phyloP scores from a whole-genome alignment of 2,888 invertebrate species.

The Dione vanillae region DNA sequence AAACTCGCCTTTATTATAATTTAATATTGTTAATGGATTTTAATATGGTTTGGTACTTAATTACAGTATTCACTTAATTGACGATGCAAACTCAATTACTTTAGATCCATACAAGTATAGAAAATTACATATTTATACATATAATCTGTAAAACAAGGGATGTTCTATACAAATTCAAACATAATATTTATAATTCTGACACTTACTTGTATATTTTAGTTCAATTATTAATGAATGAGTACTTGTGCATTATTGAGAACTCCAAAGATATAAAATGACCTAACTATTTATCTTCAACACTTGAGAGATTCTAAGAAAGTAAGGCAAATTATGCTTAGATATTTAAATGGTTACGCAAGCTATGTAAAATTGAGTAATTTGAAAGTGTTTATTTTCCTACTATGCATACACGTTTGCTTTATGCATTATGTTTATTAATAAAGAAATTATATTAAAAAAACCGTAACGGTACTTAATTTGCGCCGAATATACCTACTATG shows the following conservation, averaged over 20 bases:
- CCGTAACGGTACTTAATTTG: too few species aligned
- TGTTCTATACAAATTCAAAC: too few species aligned
- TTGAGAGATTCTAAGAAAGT: constrained; percentile 8
- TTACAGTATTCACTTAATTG: neutral
- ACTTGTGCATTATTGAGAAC: neutral
- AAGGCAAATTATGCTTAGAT: neutral
- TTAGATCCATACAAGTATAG: neutral
- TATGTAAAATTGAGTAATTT: neutral
- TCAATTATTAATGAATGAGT: neutral
- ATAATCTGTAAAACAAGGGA: too few species aligned
- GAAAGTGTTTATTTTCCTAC: neutral
- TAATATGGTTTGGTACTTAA: neutral
- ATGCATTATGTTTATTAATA: too few species aligned
- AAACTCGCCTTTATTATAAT: neutral
- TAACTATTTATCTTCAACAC: constrained; percentile 1
- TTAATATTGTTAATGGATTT: neutral
- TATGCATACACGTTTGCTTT: too few species aligned
- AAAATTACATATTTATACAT: too few species aligned
- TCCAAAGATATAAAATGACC: constrained; percentile 8
- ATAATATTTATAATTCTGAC: neutral
- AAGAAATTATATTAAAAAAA: too few species aligned
- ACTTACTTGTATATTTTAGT: neutral
- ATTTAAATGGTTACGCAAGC: neutral
- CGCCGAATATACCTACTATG: too few species aligned
- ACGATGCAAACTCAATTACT: neutral